These are phyloP conservation scores for Campoletis raptor DNA, from an alignment of 2,888 invertebrate genomes.

Conservation along the genomic window DNA sequence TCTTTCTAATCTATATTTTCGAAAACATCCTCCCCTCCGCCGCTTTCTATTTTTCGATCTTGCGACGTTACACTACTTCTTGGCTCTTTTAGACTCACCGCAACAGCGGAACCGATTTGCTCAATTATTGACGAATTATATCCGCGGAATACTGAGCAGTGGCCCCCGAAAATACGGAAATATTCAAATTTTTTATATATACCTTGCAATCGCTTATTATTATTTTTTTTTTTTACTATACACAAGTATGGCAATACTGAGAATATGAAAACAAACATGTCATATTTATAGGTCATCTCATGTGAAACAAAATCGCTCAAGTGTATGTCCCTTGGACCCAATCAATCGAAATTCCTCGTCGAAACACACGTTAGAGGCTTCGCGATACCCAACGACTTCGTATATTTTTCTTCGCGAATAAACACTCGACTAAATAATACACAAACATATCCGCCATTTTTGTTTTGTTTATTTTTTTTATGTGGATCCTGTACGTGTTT, in stretches of 20 bases:
- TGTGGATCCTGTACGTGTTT: background rate
- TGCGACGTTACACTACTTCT: conserved; percentile 40
- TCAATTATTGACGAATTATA: conserved; percentile 83
- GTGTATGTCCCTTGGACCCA: conserved; percentile 78
- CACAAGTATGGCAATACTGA: background rate
- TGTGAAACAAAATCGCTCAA: conserved; percentile 76
- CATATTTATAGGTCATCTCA: conserved; percentile 68
- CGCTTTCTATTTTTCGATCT: background rate
- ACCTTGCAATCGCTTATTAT: background rate
- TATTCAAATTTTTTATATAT: conserved; percentile 44
- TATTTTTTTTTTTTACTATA: background rate
- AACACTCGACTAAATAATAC: conserved; percentile 22
- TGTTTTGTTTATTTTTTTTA: background rate
- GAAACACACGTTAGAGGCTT: conserved; percentile 66
- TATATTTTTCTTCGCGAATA: conserved; percentile 27
- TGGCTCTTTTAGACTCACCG: conserved; percentile 32
- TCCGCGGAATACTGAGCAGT: conserved; percentile 77
- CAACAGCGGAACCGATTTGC: conserved; percentile 77
- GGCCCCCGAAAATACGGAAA: conserved; percentile 79
- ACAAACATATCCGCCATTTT: background rate
- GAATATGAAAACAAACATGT: background rate
- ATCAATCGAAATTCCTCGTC: conserved; percentile 77
- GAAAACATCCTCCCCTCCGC: background rate
- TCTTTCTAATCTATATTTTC: conserved; percentile 33
- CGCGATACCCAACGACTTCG: conserved; percentile 53